phyloP scores from a whole-genome alignment of 2,888 invertebrate species.

The Hyppa rectilinea region DNA sequence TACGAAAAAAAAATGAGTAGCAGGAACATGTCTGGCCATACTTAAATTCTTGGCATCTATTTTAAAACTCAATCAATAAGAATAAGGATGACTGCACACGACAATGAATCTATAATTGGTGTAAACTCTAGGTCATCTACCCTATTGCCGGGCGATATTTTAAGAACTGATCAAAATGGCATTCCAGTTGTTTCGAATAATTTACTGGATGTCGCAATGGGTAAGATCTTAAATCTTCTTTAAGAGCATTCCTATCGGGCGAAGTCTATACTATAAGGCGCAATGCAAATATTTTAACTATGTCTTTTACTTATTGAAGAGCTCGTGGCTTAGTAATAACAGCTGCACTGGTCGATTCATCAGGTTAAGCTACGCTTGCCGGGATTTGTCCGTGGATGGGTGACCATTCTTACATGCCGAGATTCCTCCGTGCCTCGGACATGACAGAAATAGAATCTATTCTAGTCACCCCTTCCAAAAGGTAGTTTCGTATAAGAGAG shows the following conservation, averaged over 20 bases:
- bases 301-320: no score
- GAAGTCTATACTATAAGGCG: not conserved
- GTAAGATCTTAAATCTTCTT: conserved; percentile 16
- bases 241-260: conserved; percentile 31
- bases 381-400: no score
- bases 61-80: conserved; percentile 28
- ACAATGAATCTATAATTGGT: conserved; percentile 40
- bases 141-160: conserved; percentile 43
- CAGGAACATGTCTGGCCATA: no score
- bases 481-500: no score
- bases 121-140: conserved; percentile 41
- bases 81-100: conserved; percentile 49
- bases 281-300: not conserved
- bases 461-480: no score
- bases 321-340: no score
- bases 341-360: no score
- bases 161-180: conserved; percentile 45
- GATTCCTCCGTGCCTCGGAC: no score
- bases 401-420: no score
- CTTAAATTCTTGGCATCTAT: conserved; percentile 21
- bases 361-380: no score
- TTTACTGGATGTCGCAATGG: conserved; percentile 31
- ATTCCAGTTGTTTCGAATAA: conserved; percentile 41
- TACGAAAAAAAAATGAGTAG: no score
- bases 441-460: no score